These are phyloP conservation scores for Labia minor DNA, from an alignment of 2,888 invertebrate species.

Conservation along the genomic window DNA sequence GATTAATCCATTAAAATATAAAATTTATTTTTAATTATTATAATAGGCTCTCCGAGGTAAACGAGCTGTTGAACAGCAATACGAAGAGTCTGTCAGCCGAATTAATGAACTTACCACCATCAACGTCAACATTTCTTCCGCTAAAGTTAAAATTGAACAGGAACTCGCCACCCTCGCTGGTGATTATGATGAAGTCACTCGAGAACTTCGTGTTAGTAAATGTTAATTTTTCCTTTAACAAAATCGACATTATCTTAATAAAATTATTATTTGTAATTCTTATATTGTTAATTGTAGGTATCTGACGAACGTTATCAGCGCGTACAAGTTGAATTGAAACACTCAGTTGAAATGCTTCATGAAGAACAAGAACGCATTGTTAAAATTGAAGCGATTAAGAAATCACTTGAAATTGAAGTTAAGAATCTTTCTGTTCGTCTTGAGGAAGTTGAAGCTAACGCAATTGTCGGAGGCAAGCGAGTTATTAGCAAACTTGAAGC, in stretches of 20 bases:
- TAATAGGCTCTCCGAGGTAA: conserved; percentile 77
- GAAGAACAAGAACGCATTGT: conserved; percentile 95
- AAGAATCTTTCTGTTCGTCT: conserved; percentile 87
- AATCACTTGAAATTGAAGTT: conserved; percentile 93
- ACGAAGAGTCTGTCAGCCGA: conserved; percentile 82
- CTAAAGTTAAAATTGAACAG: conserved; percentile 91
- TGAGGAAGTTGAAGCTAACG: conserved; percentile 94
- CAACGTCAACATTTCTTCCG: conserved; percentile 88
- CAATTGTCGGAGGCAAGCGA: conserved; percentile 90
- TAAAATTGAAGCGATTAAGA: conserved; percentile 95
- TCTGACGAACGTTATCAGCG: conserved; percentile 90
- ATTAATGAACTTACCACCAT: conserved; percentile 89
- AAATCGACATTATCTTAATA: neutral
- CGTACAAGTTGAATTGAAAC: conserved; percentile 82
- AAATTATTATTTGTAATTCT: neutral
- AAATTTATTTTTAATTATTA: no score
- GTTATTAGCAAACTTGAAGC: conserved; percentile 97
- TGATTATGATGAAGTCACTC: conserved; percentile 96
- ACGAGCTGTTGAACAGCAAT: conserved; percentile 78
- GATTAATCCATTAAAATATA: no score
- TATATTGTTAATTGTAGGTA: conserved; percentile 32
- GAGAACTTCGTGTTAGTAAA: conserved; percentile 72
- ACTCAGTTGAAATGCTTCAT: conserved; percentile 85
- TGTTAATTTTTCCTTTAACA: neutral
- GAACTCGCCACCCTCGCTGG: conserved; percentile 82